Conservation (phyloP, 2,797 vertebrate genomes). For the Helarctos malayanus region DNA sequence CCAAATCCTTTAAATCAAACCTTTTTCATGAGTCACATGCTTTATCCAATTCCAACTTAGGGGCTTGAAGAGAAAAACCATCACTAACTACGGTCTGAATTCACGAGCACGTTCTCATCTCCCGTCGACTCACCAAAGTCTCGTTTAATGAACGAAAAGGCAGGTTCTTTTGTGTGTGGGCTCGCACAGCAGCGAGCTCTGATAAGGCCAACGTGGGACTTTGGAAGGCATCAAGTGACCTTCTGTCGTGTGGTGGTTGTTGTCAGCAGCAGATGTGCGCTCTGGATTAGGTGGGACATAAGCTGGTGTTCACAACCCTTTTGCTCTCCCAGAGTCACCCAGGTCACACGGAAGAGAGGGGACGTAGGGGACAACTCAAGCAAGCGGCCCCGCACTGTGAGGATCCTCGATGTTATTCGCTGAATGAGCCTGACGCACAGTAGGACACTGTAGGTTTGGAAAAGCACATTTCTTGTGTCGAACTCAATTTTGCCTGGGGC, state of each 20-base stretch:
- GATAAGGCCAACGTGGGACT: neutral
- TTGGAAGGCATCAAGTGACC: neutral
- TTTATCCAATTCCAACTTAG: constrained; percentile 57
- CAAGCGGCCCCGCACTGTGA: rapidly evolving
- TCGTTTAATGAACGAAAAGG: neutral
- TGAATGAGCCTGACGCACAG: neutral
- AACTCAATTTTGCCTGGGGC: constrained; percentile 34
- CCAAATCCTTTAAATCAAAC: constrained; percentile 68
- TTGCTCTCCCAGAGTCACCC: constrained; percentile 15
- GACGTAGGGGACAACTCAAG: neutral
- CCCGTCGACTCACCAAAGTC: neutral
- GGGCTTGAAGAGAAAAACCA: neutral
- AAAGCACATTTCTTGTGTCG: neutral
- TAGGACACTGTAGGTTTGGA: neutral
- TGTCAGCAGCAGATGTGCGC: neutral
- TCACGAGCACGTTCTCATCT: neutral
- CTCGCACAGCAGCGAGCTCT: neutral
- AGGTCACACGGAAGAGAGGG: neutral
- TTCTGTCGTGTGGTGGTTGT: neutral
- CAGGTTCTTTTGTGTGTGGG: neutral
- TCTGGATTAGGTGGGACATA: neutral
- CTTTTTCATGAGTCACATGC: constrained; percentile 56
- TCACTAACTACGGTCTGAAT: neutral
- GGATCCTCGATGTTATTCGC: rapidly evolving
- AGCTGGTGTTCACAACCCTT: neutral